A percentile compares a stretch with the other conserved stretches of the same genome.
Conservation (phyloP, 2,888 invertebrate species). For the Enchytraeus crypticus region DNA sequence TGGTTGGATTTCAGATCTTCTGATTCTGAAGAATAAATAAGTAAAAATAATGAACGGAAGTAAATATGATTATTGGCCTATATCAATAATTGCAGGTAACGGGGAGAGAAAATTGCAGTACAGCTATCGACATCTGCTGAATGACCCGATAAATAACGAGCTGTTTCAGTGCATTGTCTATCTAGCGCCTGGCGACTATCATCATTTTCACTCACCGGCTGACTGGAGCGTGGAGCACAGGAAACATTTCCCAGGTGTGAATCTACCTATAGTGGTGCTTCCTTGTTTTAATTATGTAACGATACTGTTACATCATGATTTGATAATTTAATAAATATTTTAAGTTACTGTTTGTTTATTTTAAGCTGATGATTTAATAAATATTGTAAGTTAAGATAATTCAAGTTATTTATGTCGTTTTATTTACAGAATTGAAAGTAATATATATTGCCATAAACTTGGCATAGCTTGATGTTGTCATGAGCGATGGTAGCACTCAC, state of each 20-base stretch:
- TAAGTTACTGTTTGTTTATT: background rate
- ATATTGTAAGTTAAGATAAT: background rate
- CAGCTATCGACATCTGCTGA: slow-evolving; percentile 1
- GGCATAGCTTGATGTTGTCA: no score
- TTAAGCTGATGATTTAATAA: background rate
- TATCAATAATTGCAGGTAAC: no score
- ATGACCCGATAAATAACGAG: slow-evolving; percentile 30
- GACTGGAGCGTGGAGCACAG: slow-evolving; percentile 77
- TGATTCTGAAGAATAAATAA: no score
- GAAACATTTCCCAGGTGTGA: slow-evolving; percentile 78
- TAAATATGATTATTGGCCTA: no score
- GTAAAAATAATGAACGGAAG: no score
- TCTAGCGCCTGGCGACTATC: slow-evolving; percentile 95
- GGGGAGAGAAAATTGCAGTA: no score
- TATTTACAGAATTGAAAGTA: background rate
- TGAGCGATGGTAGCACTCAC: no score
- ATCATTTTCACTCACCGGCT: slow-evolving; percentile 84
- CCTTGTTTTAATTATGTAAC: no score
- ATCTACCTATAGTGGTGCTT: no score
- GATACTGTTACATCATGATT: no score
- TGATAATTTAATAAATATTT: background rate
- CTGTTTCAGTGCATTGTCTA: slow-evolving; percentile 92
- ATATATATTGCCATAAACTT: no score
- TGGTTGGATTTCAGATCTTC: no score
- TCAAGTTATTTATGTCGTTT: background rate